Base-by-base conservation (phyloP, 2,888 invertebrate species). In the Isotomurus palustris region DNA sequence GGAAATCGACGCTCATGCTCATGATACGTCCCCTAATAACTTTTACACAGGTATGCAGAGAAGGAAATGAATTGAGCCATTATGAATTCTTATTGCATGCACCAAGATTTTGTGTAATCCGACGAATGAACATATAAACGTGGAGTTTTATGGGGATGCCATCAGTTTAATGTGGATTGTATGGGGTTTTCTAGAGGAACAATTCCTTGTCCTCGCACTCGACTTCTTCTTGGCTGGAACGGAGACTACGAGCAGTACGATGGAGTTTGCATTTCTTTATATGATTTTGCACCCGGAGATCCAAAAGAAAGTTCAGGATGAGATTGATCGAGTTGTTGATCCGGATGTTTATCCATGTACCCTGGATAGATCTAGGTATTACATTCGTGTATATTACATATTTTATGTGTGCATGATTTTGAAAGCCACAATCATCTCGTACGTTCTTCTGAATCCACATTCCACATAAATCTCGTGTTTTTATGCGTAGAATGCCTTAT, bases 231-330 rank as follows among this genome's bases (percentile, higher is more conserved):
- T 58, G 17, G 49, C 55, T 22, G 57, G 53, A 32, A 47, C 47
- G 12, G 52, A 57, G 41, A 57, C 57, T 4, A 57, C 57, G 8
- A 60, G 66, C 65, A 67, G 61, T 53, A 65, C 66, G 3, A 35
- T 68, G 60, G 71, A 72, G 58, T 69, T 71, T 47, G 64, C 62
- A 1, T 64, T 69, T 49, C 49, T 67, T 1, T 66, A 65, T 49
- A 60, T 66, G 62, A 35, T 68, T 22, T 44, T 66, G 36, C 50
- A 68, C 56, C 69, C 69, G 10, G 50, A 60, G 22, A 64, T 68
- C 21, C 69, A 69, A 24, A 57, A 28, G 36, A 65, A 60, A 54
- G 66, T 69, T 41, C 69, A 69, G 48, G 59, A 66, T 25, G 69
- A 69, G 59, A 65, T 69, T 60, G 69, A 69, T 56, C 56, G 59